Percentiles rank a stretch among this genome's conserved stretches.
These are phyloP conservation scores for Mirounga angustirostris DNA, from an alignment of 2,113 vertebrate genomes.

Conservation along the genomic window DNA sequence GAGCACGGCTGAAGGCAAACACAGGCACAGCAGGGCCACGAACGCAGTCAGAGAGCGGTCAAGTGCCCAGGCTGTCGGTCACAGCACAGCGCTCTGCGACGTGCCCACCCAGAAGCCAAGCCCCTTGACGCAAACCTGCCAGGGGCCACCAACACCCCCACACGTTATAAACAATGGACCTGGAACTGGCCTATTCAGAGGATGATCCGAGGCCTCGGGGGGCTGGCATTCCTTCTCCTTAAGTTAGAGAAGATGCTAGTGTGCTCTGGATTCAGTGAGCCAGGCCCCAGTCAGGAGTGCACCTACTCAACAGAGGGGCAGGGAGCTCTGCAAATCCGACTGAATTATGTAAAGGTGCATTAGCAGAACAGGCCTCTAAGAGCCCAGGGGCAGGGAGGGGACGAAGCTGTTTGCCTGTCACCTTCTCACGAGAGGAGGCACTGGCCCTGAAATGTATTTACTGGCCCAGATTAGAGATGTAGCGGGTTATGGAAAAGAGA, in stretches of 20 bases:
- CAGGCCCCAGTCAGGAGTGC: not conserved
- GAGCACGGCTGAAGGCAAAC: not conserved
- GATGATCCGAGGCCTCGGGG: not conserved
- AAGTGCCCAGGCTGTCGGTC: not conserved
- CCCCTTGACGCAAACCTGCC: not conserved
- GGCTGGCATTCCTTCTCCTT: not conserved
- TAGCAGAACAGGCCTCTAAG: not conserved
- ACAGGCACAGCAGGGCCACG: not conserved
- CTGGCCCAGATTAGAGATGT: not conserved
- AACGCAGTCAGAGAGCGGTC: rapidly evolving
- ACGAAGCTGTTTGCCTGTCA: conserved; percentile 68
- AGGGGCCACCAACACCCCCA: not conserved
- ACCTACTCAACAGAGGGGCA: not conserved
- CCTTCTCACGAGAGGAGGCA: conserved; percentile 72
- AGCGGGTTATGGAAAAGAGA: not conserved
- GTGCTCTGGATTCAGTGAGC: not conserved
- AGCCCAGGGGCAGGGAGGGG: conserved; percentile 51
- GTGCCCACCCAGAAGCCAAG: not conserved
- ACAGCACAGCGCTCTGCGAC: rapidly evolving
- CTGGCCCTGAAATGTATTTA: not conserved
- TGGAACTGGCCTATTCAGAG: not conserved
- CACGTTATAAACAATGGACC: not conserved
- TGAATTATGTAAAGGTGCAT: not conserved
- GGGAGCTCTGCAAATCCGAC: conserved; percentile 4
- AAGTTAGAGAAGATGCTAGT: not conserved